Base-by-base conservation (phyloP, 2,797 vertebrate species). In the Buceros bicornis region DNA sequence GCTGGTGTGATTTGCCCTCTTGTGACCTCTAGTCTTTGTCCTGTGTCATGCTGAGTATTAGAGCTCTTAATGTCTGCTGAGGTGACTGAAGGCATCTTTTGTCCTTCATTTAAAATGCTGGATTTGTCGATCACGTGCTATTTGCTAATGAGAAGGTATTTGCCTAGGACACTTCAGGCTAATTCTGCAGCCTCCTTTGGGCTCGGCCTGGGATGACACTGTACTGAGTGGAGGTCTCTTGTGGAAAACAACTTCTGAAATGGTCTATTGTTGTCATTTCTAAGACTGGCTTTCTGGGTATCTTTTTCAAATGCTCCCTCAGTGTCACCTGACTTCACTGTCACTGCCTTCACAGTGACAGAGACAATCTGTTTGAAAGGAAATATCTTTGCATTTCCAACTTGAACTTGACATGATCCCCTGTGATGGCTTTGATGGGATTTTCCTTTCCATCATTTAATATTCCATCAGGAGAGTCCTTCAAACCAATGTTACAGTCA, bases 361-460 rank as follows among this genome's bases (percentile, higher is more conserved):
- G 47, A 50, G 35, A 43, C 16, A 40, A 60, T 91, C 89, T 69
- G 3, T 24, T 82, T 74, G 72, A 78, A 79, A 70, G 66, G 47
- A 76, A 77, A 53, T 8, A 53, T 51, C 69, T 40, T 73, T 92
- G 50, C 22, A 25, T 92, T 93, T 86, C 73, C 50, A 76, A 8
- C 26, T 48, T 35, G 61, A 72, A 43, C 3, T 16, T 81, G 74
- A 76, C 31, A 3, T 67, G 87, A 94, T 94, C 42, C 50, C 67
- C n/a, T 2, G 4, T 35, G 60, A 82, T 57, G 73, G 28, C 61
- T 92, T 83, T 83, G 37, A 76, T 83, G 78, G 57, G 69, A 73
- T 97, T 96, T 96, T 82, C 84, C 40, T 86, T 62, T 56, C 78
- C 8, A 43, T 76, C 57, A 26, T 72, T 91, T 79, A 71, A 71